Conservation (phyloP, 2,888 invertebrate genomes). For the Lasioglossum morio region DNA sequence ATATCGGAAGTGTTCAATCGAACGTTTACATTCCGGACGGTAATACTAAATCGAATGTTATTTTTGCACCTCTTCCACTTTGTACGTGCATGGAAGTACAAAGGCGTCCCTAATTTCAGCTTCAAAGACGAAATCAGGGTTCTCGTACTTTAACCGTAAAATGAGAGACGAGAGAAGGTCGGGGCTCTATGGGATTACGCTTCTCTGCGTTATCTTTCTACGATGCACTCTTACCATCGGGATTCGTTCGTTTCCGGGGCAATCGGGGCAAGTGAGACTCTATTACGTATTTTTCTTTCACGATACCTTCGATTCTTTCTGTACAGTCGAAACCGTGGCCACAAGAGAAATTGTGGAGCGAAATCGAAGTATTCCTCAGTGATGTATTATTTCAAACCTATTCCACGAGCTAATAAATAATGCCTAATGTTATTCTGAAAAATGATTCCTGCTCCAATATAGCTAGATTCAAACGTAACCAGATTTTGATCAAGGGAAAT, state of each 20-base stretch:
- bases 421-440: neutral
- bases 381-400: slow-evolving; percentile 35
- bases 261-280: slow-evolving; percentile 70
- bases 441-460: too few relatives aligned
- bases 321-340: slow-evolving; percentile 42
- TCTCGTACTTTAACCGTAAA: slow-evolving; percentile 64
- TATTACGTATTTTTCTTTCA: slow-evolving; percentile 62
- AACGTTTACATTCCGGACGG: slow-evolving; percentile 2
- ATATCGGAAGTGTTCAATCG: slow-evolving; percentile 1
- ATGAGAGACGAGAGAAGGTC: slow-evolving; percentile 51
- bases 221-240: slow-evolving; percentile 67
- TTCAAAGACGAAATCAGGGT: slow-evolving; percentile 65
- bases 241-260: slow-evolving; percentile 72
- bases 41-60: slow-evolving; percentile 21
- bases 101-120: slow-evolving; percentile 55
- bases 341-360: slow-evolving; percentile 38
- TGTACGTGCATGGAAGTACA: slow-evolving; percentile 57
- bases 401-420: slow-evolving; percentile 28
- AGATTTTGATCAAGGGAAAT: neutral
- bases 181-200: slow-evolving; percentile 68
- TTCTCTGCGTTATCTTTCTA: slow-evolving; percentile 70
- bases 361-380: slow-evolving; percentile 27
- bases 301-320: slow-evolving; percentile 62
- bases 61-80: slow-evolving; percentile 26
- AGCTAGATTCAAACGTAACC: neutral